Conservation (phyloP, 2,113 vertebrate genomes). For the Cyanoramphus novaezelandiae region DNA sequence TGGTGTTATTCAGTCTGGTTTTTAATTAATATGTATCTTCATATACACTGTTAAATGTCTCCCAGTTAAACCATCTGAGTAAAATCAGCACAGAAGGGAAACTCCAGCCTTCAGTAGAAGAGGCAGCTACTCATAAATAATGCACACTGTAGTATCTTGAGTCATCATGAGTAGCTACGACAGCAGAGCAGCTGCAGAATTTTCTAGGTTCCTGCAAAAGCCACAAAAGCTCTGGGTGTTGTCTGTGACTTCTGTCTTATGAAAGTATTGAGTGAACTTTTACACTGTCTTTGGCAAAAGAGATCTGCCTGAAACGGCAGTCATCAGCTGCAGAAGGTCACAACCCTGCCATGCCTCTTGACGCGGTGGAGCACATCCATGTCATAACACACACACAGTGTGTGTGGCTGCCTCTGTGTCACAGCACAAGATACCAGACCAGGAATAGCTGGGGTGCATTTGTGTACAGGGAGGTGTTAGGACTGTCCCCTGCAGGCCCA, state of each 20-base stretch:
- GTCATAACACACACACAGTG: accelerated
- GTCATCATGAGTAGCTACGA: neutral
- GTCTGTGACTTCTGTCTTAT: neutral
- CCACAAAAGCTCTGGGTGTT: neutral
- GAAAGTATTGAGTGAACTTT: neutral
- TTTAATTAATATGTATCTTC: neutral
- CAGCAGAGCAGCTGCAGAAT: neutral
- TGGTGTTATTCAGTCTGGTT: neutral
- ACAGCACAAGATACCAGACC: neutral
- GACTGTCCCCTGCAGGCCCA: accelerated
- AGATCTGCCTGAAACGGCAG: neutral
- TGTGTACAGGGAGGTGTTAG: accelerated
- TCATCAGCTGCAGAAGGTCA: neutral
- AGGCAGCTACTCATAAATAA: neutral
- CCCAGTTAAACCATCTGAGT: neutral
- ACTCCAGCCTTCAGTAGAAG: neutral
- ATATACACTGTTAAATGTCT: neutral
- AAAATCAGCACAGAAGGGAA: neutral
- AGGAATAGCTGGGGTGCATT: neutral
- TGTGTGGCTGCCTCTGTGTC: neutral
- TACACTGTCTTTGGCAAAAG: neutral
- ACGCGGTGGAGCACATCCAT: accelerated
- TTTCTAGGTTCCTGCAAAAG: neutral
- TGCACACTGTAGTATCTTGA: neutral
- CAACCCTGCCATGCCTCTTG: neutral